phyloP scores from a whole-genome alignment of 2,113 vertebrate genomes.

The Ammodramus savannarum region DNA sequence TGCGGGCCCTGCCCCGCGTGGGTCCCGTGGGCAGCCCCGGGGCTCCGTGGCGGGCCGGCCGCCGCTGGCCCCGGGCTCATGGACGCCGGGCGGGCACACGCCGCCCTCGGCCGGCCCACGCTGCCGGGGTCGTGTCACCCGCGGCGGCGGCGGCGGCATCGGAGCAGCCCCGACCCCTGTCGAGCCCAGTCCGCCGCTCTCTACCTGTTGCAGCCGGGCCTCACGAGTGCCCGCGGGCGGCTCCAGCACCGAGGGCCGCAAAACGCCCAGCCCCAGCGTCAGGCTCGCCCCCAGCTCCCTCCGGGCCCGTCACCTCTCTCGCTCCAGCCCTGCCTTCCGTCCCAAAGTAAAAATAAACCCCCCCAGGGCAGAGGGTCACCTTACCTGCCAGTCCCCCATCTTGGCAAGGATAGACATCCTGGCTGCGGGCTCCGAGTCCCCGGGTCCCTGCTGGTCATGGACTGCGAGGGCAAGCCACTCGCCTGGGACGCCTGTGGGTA shows the following conservation, averaged over 20 bases:
- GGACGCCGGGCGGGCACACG: not conserved
- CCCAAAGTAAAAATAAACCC: not conserved
- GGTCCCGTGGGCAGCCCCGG: not conserved
- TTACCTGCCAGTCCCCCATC: slow-evolving; percentile 98
- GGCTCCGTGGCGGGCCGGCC: not conserved
- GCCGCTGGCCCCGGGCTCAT: not conserved
- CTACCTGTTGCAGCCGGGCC: not conserved
- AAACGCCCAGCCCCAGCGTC: not conserved
- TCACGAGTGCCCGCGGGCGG: not conserved
- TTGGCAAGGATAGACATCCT: slow-evolving; percentile 93
- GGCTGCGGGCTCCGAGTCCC: slow-evolving; percentile 56
- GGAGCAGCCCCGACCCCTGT: not conserved
- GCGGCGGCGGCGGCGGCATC: not conserved
- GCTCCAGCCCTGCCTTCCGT: not conserved
- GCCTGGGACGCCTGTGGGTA: slow-evolving; percentile 77
- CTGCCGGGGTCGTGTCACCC: not conserved
- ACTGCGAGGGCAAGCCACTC: slow-evolving; percentile 74
- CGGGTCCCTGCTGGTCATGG: slow-evolving; percentile 73
- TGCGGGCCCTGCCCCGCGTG: not conserved
- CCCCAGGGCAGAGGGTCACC: not conserved
- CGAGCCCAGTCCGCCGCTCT: not conserved
- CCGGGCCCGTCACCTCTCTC: not conserved
- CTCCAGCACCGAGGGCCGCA: not conserved
- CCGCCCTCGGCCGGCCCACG: not conserved
- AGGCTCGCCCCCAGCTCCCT: not conserved